Evolutionary conservation across 2,888 invertebrate genomes (phyloP).

Genomic region (Junonia oenone): DNA sequence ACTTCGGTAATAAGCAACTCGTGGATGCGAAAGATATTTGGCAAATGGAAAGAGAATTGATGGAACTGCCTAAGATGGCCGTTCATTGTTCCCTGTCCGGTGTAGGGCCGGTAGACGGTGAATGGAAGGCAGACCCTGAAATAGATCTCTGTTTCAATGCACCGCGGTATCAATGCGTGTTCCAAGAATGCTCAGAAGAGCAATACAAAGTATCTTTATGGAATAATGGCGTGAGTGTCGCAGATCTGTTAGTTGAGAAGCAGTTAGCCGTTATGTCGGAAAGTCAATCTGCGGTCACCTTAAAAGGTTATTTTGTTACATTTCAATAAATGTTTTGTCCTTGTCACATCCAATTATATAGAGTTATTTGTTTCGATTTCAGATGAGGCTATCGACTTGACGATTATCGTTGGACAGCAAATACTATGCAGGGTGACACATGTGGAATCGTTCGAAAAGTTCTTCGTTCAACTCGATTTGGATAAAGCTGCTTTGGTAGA

Average conservation of each 20-base stretch:
- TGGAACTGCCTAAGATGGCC: slow-evolving; percentile 84
- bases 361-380: slow-evolving; percentile 32
- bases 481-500: slow-evolving; percentile 64
- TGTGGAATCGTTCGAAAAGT: slow-evolving; percentile 59
- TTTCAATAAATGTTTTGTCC: neutral
- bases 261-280: slow-evolving; percentile 63
- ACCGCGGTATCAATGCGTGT: slow-evolving; percentile 79
- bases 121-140: slow-evolving; percentile 77
- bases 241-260: slow-evolving; percentile 68
- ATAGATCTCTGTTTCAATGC: slow-evolving; percentile 82
- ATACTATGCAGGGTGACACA: slow-evolving; percentile 64
- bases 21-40: slow-evolving; percentile 83
- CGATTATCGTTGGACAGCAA: slow-evolving; percentile 66
- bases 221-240: slow-evolving; percentile 67
- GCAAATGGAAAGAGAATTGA: slow-evolving; percentile 83
- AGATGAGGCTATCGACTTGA: slow-evolving; percentile 72
- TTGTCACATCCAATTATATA: neutral
- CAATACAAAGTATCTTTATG: slow-evolving; percentile 70
- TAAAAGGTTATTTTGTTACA: slow-evolving; percentile 53
- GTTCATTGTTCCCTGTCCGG: slow-evolving; percentile 83
- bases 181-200: slow-evolving; percentile 69
- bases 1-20: slow-evolving; percentile 86
- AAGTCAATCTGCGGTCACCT: slow-evolving; percentile 56
- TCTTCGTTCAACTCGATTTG: slow-evolving; percentile 62
- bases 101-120: slow-evolving; percentile 77